Percentiles rank a stretch among this genome's conserved stretches.
phyloP scores from a whole-genome alignment of 2,797 vertebrate genomes.

The Poeciliopsis paucimaculata region DNA sequence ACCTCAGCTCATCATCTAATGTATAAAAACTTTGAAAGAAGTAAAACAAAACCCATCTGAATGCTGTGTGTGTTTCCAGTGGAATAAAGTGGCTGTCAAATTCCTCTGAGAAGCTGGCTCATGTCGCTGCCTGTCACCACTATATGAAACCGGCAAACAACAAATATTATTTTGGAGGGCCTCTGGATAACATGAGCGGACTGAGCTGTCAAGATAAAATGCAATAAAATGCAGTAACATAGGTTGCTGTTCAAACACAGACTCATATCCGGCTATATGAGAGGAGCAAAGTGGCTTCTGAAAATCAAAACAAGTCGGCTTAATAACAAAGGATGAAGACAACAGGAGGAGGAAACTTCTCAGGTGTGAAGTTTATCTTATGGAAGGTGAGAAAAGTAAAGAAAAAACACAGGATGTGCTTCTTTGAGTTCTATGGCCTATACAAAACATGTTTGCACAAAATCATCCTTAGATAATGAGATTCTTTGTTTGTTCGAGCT shows the following conservation, averaged over 20 bases:
- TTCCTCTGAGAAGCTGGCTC: constrained; percentile 15
- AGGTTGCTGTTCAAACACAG: constrained; percentile 9
- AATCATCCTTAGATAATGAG: too few relatives aligned
- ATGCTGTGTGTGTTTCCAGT: not conserved
- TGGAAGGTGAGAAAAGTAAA: not conserved
- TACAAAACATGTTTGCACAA: too few relatives aligned
- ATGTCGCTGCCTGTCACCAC: constrained; percentile 22
- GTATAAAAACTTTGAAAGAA: not conserved
- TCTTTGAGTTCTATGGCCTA: too few relatives aligned
- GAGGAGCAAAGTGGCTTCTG: constrained; percentile 6
- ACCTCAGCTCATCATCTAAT: not conserved
- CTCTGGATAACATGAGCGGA: constrained; percentile 5
- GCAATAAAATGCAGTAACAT: constrained; percentile 25
- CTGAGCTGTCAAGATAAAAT: constrained; percentile 15
- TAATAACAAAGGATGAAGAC: constrained; percentile 2
- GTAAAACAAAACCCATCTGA: not conserved
- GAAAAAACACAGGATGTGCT: not conserved
- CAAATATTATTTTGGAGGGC: constrained; percentile 34
- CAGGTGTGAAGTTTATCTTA: not conserved
- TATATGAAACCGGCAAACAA: constrained; percentile 28
- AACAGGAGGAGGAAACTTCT: not conserved
- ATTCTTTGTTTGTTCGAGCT: too few relatives aligned
- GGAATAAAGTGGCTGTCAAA: not conserved
- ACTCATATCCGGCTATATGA: not conserved
- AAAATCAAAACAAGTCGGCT: not conserved